Conservation (phyloP, 2,888 invertebrate genomes). For the Ornithoptera alexandrae region DNA sequence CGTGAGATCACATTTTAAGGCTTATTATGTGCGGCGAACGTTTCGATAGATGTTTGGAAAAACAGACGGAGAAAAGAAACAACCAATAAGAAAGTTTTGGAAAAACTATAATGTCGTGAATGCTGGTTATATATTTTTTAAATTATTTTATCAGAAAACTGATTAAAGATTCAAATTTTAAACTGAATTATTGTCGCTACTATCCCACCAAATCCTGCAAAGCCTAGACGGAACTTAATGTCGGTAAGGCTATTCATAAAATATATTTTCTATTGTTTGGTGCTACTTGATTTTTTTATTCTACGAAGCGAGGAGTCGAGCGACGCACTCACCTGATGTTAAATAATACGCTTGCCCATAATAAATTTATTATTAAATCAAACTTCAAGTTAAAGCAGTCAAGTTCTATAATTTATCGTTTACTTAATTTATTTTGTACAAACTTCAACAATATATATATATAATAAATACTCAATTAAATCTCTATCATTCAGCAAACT, state of each 20-base stretch:
- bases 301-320: background rate
- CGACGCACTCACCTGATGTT: too few relatives aligned
- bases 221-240: slow-evolving; percentile 47
- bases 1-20: too few relatives aligned
- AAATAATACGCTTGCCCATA: too few relatives aligned
- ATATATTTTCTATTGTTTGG: background rate
- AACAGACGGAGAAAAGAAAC: too few relatives aligned
- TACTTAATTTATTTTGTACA: slow-evolving; percentile 82
- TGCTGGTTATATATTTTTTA: background rate
- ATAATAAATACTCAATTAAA: slow-evolving; percentile 81
- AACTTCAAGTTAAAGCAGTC: slow-evolving; percentile 75
- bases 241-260: slow-evolving; percentile 18
- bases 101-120: too few relatives aligned
- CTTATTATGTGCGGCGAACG: too few relatives aligned
- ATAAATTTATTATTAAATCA: slow-evolving; percentile 43
- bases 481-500: slow-evolving; percentile 80
- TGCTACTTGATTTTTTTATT: background rate
- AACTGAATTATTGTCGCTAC: slow-evolving; percentile 35
- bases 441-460: slow-evolving; percentile 80
- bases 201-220: slow-evolving; percentile 72
- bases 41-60: too few relatives aligned
- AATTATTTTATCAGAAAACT: background rate
- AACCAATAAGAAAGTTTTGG: too few relatives aligned
- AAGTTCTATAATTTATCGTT: slow-evolving; percentile 81
- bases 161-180: background rate